These are phyloP conservation scores for Orchestes rusci DNA, from an alignment of 2,888 invertebrate genomes.

Conservation along the genomic window DNA sequence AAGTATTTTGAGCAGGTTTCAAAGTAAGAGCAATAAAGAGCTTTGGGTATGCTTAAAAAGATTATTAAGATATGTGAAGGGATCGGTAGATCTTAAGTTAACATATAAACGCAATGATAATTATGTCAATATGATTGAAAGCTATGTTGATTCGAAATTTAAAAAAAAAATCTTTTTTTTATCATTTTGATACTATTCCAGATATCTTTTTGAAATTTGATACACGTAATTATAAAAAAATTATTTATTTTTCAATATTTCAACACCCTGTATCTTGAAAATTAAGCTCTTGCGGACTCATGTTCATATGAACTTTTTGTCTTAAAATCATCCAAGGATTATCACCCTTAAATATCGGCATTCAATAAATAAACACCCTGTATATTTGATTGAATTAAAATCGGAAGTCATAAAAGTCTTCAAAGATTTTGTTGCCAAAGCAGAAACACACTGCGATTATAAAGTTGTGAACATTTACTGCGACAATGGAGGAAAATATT, in stretches of 20 bases:
- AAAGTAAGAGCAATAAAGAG: conserved; percentile 29
- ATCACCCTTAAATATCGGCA: too few species aligned
- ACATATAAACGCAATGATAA: conserved; percentile 23
- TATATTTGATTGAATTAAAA: too few species aligned
- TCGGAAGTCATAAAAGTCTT: neutral
- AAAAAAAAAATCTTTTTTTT: too few species aligned
- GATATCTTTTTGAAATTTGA: too few species aligned
- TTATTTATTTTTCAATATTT: too few species aligned
- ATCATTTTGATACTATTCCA: too few species aligned
- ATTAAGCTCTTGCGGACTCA: too few species aligned
- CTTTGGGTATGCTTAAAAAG: conserved; percentile 29
- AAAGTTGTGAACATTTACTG: conserved; percentile 5
- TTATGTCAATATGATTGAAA: conserved; percentile 26
- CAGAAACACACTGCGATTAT: neutral
- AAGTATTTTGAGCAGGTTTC: conserved; percentile 29
- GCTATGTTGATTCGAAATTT: conserved; percentile 34
- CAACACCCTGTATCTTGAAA: too few species aligned
- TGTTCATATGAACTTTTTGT: too few species aligned
- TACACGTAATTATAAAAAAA: neutral
- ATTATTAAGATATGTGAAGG: conserved; percentile 27
- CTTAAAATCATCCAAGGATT: too few species aligned
- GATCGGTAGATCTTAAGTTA: conserved; percentile 26
- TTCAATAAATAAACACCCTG: too few species aligned
- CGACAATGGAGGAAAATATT: too few species aligned
- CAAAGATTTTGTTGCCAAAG: neutral